Evolutionary conservation across 2,888 invertebrate genomes (phyloP).

Genomic region (Lepas anatifera): DNA sequence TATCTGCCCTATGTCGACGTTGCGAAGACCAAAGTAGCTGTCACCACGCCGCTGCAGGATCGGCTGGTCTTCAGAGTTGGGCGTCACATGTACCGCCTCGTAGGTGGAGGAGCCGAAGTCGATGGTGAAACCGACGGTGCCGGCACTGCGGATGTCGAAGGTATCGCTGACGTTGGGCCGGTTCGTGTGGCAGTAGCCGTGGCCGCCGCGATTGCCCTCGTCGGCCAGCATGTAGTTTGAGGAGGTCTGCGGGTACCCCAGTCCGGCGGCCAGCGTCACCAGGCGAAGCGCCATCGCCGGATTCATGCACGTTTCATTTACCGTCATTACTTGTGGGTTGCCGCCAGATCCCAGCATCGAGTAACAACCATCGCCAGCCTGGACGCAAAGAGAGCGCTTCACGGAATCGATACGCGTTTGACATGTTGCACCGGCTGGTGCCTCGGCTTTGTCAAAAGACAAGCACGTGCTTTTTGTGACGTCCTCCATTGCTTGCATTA

Average conservation of each 20-base stretch:
- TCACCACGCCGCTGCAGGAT: background rate
- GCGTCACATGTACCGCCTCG: background rate
- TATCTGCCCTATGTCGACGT: background rate
- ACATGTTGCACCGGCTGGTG: background rate
- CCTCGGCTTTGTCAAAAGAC: background rate
- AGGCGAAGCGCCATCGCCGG: background rate
- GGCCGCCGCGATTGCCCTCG: background rate
- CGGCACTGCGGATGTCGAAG: background rate
- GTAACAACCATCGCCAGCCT: background rate
- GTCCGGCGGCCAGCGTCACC: background rate
- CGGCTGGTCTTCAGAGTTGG: background rate
- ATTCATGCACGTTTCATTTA: background rate
- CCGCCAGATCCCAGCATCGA: background rate
- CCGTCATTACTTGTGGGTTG: background rate
- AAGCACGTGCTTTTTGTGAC: background rate
- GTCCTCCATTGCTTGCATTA: background rate
- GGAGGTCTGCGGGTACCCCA: background rate
- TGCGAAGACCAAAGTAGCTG: background rate
- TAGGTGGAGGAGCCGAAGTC: background rate
- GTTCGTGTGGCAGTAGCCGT: background rate
- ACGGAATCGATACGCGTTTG: background rate
- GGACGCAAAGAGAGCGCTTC: background rate
- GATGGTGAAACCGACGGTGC: background rate
- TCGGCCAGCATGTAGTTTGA: constrained; percentile 3
- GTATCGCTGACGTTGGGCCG: background rate